Evolutionary conservation across 2,113 vertebrate species (phyloP).

Genomic region (Ctenomys sociabilis): DNA sequence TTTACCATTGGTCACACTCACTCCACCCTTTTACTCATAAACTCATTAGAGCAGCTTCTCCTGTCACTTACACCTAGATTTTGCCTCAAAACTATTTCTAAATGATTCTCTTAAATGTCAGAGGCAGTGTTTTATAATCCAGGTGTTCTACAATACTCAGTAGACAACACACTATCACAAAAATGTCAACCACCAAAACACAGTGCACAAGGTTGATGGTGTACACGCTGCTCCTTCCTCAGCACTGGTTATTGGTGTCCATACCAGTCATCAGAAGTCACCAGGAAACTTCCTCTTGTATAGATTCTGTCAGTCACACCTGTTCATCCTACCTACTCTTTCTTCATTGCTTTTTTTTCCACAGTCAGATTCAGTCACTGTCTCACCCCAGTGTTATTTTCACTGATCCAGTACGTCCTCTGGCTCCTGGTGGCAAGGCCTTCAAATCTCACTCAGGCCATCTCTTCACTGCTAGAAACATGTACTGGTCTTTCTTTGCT

Average conservation of each 20-base stretch:
- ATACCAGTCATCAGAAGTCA: neutral
- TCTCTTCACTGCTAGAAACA: neutral
- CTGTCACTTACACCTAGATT: neutral
- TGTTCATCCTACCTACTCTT: neutral
- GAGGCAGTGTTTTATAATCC: neutral
- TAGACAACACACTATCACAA: neutral
- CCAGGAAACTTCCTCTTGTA: neutral
- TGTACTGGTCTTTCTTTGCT: neutral
- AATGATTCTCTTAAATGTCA: neutral
- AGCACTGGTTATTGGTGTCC: neutral
- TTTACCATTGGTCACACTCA: neutral
- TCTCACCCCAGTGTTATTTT: neutral
- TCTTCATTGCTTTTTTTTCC: neutral
- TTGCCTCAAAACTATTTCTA: neutral
- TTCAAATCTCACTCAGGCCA: neutral
- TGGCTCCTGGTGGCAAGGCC: neutral
- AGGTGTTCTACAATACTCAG: neutral
- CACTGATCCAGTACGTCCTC: neutral
- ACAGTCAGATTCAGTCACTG: neutral
- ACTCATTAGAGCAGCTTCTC: neutral
- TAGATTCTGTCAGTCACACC: neutral
- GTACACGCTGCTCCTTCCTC: fast-evolving
- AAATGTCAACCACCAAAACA: neutral
- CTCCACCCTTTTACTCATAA: neutral
- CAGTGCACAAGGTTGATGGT: neutral